A percentile compares a stretch with the other conserved stretches of the same genome.
Evolutionary conservation across 92 coral and sea anemone species (phyloP).

Genomic region (Plumapathes pennacea): DNA sequence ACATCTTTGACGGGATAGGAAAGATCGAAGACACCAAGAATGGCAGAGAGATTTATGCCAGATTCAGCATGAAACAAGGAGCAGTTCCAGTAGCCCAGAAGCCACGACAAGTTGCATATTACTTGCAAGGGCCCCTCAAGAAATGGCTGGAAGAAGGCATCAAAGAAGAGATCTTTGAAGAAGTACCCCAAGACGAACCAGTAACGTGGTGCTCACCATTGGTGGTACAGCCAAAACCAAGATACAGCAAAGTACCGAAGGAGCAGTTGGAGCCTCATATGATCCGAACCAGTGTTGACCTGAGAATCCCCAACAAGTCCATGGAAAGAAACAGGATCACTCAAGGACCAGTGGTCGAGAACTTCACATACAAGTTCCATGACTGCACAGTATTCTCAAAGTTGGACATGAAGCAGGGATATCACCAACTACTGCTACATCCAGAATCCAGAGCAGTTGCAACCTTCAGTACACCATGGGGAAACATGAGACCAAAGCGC

Average conservation of each 20-base stretch:
- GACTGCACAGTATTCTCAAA: conserved; percentile 56
- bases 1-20: conserved; percentile 60
- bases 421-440: conserved; percentile 63
- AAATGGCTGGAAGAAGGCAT: conserved; percentile 43
- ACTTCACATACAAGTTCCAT: conserved; percentile 62
- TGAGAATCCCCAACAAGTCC: conserved; percentile 51
- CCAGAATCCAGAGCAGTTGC: conserved; percentile 58
- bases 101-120: conserved; percentile 47
- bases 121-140: conserved; percentile 42
- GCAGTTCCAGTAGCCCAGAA: conserved; percentile 55
- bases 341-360: conserved; percentile 59
- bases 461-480: conserved; percentile 64
- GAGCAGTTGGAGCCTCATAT: conserved; percentile 55
- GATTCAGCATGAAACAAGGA: conserved; percentile 56
- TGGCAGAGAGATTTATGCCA: conserved; percentile 40
- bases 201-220: conserved; percentile 64
- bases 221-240: conserved; percentile 68
- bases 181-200: conserved; percentile 62
- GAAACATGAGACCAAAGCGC: conserved; percentile 61
- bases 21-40: conserved; percentile 58
- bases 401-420: conserved; percentile 62
- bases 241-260: conserved; percentile 18
- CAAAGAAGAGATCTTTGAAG: conserved; percentile 52
- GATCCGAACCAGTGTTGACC: conserved; percentile 66
- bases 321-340: conserved; percentile 65